Percentiles rank a stretch among this genome's conserved stretches.
These are phyloP conservation scores for Philopotamus ludificatus DNA, from an alignment of 1,140 invertebrate genomes.

Conservation along the genomic window DNA sequence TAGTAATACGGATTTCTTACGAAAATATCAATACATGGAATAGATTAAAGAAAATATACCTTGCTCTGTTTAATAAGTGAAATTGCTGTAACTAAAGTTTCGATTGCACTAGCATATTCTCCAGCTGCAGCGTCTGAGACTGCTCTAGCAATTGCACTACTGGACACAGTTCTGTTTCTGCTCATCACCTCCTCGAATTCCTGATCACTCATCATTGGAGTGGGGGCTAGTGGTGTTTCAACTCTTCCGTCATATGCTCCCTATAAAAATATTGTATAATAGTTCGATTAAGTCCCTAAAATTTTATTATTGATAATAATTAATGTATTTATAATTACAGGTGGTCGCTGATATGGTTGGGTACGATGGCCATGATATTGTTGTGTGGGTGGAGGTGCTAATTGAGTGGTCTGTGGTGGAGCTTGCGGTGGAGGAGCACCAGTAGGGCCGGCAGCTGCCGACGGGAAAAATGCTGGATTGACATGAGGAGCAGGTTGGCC, in stretches of 20 bases:
- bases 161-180: constrained; percentile 95
- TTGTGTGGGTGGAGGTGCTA: constrained; percentile 51
- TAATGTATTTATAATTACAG: constrained; percentile 16
- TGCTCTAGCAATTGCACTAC: constrained; percentile 93
- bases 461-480: constrained; percentile 93
- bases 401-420: constrained; percentile 58
- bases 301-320: not conserved
- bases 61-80: constrained; percentile 98
- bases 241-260: constrained; percentile 36
- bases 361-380: constrained; percentile 43
- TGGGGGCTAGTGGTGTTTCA: constrained; percentile 34
- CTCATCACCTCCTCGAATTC: constrained; percentile 99
- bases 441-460: constrained; percentile 60
- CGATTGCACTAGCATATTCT: constrained; percentile 96
- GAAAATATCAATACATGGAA: not conserved
- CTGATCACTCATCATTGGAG: constrained; percentile 78
- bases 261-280: constrained; percentile 13
- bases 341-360: constrained; percentile 38
- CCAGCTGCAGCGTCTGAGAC: constrained; percentile 96
- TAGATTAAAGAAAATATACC: constrained; percentile 44
- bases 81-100: constrained; percentile 97
- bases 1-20: not conserved
- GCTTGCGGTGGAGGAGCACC: constrained; percentile 61
- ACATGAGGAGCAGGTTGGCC: constrained; percentile 88
- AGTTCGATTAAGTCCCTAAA: constrained; percentile 17